phyloP scores from a whole-genome alignment of 2,113 vertebrate genomes.

The Petaurus breviceps region DNA sequence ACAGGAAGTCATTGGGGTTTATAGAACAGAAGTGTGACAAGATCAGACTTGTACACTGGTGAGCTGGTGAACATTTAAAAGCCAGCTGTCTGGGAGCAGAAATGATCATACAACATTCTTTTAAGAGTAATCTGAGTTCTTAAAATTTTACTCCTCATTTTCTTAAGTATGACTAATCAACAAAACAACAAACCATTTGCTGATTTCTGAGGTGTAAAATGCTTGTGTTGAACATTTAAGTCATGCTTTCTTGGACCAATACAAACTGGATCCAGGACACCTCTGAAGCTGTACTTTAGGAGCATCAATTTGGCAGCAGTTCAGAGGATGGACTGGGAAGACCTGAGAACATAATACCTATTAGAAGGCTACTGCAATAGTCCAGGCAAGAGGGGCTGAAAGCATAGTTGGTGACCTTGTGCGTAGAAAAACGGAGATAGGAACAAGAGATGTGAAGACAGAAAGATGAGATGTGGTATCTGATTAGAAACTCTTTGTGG shows the following conservation, averaged over 20 bases:
- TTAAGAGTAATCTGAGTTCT: background rate
- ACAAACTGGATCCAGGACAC: background rate
- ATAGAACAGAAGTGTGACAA: background rate
- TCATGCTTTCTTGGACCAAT: background rate
- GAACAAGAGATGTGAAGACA: background rate
- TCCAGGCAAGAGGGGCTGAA: background rate
- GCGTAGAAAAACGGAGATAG: background rate
- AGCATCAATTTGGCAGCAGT: background rate
- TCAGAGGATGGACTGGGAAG: background rate
- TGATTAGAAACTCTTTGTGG: background rate
- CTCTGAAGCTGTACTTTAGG: background rate
- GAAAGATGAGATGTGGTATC: background rate
- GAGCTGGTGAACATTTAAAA: background rate
- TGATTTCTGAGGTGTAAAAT: background rate
- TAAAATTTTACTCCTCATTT: background rate
- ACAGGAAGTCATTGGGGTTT: background rate
- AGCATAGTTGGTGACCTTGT: background rate
- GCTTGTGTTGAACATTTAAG: background rate
- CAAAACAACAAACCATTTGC: background rate
- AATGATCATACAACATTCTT: background rate
- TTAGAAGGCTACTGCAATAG: background rate
- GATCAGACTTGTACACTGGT: background rate
- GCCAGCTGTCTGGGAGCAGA: background rate
- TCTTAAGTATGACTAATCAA: background rate
- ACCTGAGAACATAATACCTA: background rate